Evolutionary conservation across 1,140 invertebrate species (phyloP), one percentile per base, ranked within the genome.

Genomic region (Zaprionus inermis): DNA sequence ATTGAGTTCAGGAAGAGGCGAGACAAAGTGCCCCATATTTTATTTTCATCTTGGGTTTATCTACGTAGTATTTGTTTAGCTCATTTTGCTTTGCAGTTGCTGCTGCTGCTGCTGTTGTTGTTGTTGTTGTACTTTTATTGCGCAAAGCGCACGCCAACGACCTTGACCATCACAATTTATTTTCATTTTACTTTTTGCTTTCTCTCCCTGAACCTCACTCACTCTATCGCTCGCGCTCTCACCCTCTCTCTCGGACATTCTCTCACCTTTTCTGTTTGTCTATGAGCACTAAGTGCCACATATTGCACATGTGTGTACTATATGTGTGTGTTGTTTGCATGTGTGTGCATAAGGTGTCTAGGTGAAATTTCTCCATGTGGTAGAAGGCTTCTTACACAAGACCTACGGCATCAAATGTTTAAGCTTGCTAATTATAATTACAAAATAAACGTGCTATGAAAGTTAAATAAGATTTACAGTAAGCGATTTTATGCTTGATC

Each of bases 121-220:
- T 16, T 41, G 12, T 28, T 28, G 18, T 44, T 68, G 24, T 22
- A 24, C 64, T 78, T 60, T 74, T 79, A 71, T 86, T 79, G 72
- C 80, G 81, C 84, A 80, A 77, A 80, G 77, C 77, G 85, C 78
- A 79, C 67, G 81, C 78, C 80, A 85, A 88, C 88, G 88, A 91
- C 88, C 88, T 91, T 91, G 88, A 91, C 88, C 88, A 91, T 91
- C 88, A 91, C 88, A 91, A 91, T 89, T 89, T 90, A 84, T 89
- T 89, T 89, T 89, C 84, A 89, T 81, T 90, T 90, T 85, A 79
- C 82, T 86, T 82, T 89, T 78, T 67, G 72, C 74, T 84, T 57
- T 20, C 59, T 52, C 58, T 38, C 32, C 6, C 49, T 41, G 61
- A 38, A 16, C 59, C 57, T 24, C 67, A 38, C 36, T 14, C 58